Percentiles rank a stretch among this genome's conserved stretches.
Conservation (phyloP, 2,888 invertebrate genomes). For the Drosophila engyochracea region DNA sequence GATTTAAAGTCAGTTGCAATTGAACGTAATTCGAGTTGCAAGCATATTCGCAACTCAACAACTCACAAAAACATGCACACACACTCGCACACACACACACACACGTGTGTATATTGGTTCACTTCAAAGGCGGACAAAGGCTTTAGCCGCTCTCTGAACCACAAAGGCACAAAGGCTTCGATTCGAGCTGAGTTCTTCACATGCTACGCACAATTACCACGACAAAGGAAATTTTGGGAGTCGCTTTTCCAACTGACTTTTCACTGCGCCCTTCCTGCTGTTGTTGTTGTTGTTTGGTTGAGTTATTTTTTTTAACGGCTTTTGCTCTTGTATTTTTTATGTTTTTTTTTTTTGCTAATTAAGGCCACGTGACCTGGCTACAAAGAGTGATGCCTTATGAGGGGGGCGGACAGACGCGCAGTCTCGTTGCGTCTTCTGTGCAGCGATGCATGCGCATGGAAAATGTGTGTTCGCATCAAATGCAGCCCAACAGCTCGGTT, state of each 20-base stretch:
- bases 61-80: not conserved
- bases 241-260: slow-evolving; percentile 35
- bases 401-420: not conserved
- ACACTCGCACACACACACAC: not conserved
- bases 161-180: slow-evolving; percentile 29
- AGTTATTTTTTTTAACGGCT: not conserved
- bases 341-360: slow-evolving; percentile 61
- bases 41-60: slow-evolving; percentile 25
- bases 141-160: slow-evolving; percentile 3
- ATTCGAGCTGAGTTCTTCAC: slow-evolving; percentile 36
- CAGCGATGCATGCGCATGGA: slow-evolving; percentile 66
- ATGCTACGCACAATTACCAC: slow-evolving; percentile 57
- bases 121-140: slow-evolving; percentile 25
- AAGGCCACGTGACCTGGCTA: slow-evolving; percentile 71
- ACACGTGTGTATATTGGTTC: slow-evolving; percentile 6
- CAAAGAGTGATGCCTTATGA: slow-evolving; percentile 24
- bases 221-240: slow-evolving; percentile 32
- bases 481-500: slow-evolving; percentile 47
- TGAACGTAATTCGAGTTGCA: slow-evolving; percentile 49
- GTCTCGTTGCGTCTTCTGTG: slow-evolving; percentile 44
- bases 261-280: not conserved
- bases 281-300: not conserved
- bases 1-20: slow-evolving; percentile 59
- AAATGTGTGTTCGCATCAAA: slow-evolving; percentile 64
- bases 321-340: not conserved